Conservation (phyloP, 2,113 vertebrate genomes). For the Tachycineta bicolor region DNA sequence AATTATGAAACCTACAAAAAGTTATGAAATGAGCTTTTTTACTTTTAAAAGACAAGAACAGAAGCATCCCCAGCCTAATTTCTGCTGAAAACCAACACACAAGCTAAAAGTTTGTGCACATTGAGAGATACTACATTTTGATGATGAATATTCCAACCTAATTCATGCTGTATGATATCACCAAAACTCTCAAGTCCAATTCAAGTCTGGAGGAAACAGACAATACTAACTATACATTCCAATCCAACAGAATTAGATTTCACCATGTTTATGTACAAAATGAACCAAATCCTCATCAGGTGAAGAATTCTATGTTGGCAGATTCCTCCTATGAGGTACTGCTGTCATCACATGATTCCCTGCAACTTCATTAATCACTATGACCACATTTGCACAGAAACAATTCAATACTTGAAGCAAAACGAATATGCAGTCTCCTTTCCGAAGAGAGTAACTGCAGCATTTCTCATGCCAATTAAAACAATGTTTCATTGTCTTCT, state of each 20-base stretch:
- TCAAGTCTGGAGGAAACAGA: neutral
- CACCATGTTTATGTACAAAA: neutral
- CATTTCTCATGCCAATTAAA: slow-evolving; percentile 59
- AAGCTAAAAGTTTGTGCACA: neutral
- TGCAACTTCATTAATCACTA: slow-evolving; percentile 58
- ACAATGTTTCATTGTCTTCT: slow-evolving; percentile 45
- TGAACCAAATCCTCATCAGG: neutral
- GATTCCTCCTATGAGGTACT: neutral
- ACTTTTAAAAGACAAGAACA: neutral
- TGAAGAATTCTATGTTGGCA: neutral
- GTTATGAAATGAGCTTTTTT: neutral
- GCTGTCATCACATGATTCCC: slow-evolving; percentile 2
- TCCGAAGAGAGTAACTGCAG: slow-evolving; percentile 1
- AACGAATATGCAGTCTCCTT: slow-evolving; percentile 18
- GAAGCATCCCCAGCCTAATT: neutral
- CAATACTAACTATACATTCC: neutral
- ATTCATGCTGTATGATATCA: neutral
- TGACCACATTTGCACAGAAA: neutral
- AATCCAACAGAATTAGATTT: neutral
- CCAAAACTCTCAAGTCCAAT: neutral
- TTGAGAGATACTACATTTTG: slow-evolving; percentile 3
- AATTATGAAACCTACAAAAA: neutral
- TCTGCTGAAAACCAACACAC: neutral
- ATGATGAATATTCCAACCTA: slow-evolving; percentile 3
- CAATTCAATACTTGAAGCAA: slow-evolving; percentile 2